Percentiles rank a stretch among this genome's conserved stretches.
Conservation (phyloP, 2,797 vertebrate genomes). For the Rhynchonycteris naso region DNA sequence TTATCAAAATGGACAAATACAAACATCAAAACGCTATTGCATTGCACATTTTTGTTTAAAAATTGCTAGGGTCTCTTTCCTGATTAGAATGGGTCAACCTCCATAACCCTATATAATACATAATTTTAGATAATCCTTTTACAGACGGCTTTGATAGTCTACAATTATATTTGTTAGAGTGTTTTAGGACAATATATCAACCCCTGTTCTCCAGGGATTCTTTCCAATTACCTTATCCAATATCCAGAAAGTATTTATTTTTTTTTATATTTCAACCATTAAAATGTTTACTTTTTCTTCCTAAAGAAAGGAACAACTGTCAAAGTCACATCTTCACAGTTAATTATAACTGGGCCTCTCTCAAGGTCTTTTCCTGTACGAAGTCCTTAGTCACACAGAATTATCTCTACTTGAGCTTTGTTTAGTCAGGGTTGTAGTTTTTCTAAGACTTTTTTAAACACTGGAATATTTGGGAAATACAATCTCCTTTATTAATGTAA, state of each 20-base stretch:
- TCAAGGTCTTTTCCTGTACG: slow-evolving; percentile 42
- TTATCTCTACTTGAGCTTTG: slow-evolving; percentile 43
- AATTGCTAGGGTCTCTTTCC: not conserved
- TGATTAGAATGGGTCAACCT: not conserved
- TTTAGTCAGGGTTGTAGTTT: slow-evolving; percentile 56
- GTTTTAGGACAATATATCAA: not conserved
- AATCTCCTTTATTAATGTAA: slow-evolving; percentile 74
- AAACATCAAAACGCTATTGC: not conserved
- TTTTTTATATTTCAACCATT: slow-evolving; percentile 25
- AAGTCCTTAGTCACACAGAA: slow-evolving; percentile 41
- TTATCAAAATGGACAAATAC: slow-evolving; percentile 4
- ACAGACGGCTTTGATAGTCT: not conserved
- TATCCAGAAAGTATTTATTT: slow-evolving; percentile 11
- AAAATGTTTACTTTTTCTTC: slow-evolving; percentile 9
- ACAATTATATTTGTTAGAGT: not conserved
- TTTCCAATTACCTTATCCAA: slow-evolving; percentile 35
- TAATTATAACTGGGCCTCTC: slow-evolving; percentile 16
- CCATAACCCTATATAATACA: not conserved
- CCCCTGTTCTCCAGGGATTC: not conserved
- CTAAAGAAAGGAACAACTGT: slow-evolving; percentile 21
- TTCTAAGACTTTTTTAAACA: slow-evolving; percentile 67
- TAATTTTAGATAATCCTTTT: not conserved
- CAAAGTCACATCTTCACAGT: slow-evolving; percentile 35
- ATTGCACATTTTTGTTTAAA: slow-evolving; percentile 18
- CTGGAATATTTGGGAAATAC: slow-evolving; percentile 72